phyloP scores from a whole-genome alignment of 2,888 invertebrate species.

The Drosophila engyochracea region DNA sequence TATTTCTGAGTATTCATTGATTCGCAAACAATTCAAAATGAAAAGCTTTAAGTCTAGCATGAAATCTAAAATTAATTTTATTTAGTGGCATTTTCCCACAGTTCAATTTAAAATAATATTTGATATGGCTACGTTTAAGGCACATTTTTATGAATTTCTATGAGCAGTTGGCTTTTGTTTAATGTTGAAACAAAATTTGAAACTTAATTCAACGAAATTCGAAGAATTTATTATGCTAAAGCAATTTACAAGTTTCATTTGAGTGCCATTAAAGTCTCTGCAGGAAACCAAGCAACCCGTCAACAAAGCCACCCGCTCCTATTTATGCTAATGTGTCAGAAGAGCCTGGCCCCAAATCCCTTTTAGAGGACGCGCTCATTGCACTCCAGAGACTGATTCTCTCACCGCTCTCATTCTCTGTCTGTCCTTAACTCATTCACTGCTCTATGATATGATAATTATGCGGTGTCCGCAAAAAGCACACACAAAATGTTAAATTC shows the following conservation, averaged over 20 bases:
- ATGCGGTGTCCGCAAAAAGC: conserved; percentile 64
- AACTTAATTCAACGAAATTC: neutral
- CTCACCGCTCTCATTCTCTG: conserved; percentile 14
- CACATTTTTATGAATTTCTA: neutral
- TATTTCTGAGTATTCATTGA: neutral
- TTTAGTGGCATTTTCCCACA: neutral
- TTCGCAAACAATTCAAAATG: neutral
- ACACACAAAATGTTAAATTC: conserved; percentile 71
- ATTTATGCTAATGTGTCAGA: conserved; percentile 60
- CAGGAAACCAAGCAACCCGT: neutral
- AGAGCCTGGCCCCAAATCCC: conserved; percentile 56
- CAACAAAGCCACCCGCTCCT: conserved; percentile 11
- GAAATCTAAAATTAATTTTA: neutral
- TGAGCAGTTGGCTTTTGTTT: neutral
- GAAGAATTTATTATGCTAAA: neutral
- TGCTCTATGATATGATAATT: conserved; percentile 73
- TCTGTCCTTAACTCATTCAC: conserved; percentile 6
- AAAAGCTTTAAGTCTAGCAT: neutral
- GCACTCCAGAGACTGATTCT: conserved; percentile 60
- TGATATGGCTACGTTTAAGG: neutral
- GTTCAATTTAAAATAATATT: neutral
- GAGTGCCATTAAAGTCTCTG: conserved; percentile 21
- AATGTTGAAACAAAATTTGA: neutral
- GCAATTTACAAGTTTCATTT: conserved; percentile 26
- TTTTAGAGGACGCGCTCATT: conserved; percentile 64